Base-by-base conservation (phyloP, 2,113 vertebrate species). In the Stegastes partitus region DNA sequence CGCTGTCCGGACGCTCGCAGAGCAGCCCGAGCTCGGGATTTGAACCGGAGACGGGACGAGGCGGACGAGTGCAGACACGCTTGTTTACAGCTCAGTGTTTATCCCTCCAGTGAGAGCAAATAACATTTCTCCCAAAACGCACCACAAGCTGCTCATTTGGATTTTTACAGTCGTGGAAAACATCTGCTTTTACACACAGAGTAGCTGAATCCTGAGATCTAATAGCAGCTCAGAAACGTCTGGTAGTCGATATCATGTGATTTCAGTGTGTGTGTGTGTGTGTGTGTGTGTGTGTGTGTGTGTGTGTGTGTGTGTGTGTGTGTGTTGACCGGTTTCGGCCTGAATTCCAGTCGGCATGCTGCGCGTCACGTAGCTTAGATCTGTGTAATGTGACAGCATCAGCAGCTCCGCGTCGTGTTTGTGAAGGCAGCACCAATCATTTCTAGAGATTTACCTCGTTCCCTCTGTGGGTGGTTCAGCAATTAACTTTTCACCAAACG, bases 351-450 rank as follows among this genome's bases (percentile, higher is more conserved):
- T 77, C 34, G 14, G 11, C 91, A 70, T 87, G 90, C 91, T 93
- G 92, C 84, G 89, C 76, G 82, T 92, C 89, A 89, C 65, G 67
- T 68, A 77, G 51, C 70, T 49, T 91, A 79, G 79, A 63, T 81
- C 49, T 84, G 79, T 90, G 91, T 68, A 86, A 91, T 89, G 88
- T 86, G 92, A 91, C 92, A 88, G 89, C 82, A 78, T 78, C 80
- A 78, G 53, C 85, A 77, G 83, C 73, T 74, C 37, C 14, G 42
- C 58, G 62, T 47, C 19, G 12, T 76, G 55, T 79, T 64, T 62
- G 55, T 62, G 18, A 73, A 79, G 26, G 21, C 47, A 57, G 49
- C 11, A 54, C 64, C n/a, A 56, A 65, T 85, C 63, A 59, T 50
- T 74, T 56, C 5, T 63, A 64, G 68, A 87, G 64, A 68, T 47